These are phyloP conservation scores for Panthera tigris DNA, from an alignment of 2,113 vertebrate genomes.

Conservation along the genomic window DNA sequence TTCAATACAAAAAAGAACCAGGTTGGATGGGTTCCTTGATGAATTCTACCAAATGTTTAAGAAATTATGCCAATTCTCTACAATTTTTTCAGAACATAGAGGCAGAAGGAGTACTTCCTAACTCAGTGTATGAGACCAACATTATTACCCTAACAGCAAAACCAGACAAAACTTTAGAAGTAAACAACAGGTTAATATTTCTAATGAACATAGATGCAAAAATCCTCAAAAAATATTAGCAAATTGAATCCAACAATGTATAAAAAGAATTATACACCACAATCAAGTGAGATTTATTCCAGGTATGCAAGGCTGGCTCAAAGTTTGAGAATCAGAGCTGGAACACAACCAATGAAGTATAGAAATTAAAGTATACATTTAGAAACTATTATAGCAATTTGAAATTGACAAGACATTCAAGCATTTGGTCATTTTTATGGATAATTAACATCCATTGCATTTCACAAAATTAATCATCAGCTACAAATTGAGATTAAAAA, in stretches of 20 bases:
- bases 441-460: background rate
- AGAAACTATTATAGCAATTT: background rate
- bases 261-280: background rate
- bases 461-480: background rate
- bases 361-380: background rate
- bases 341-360: background rate
- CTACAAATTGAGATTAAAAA: background rate
- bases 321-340: background rate
- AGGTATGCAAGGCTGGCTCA: background rate
- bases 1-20: background rate
- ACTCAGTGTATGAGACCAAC: background rate
- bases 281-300: background rate
- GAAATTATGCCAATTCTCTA: background rate
- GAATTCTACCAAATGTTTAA: background rate
- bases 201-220: background rate
- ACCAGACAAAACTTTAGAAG: background rate
- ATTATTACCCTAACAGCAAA: background rate
- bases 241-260: background rate
- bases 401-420: background rate
- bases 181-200: background rate
- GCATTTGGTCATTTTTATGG: background rate
- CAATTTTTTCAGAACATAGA: background rate
- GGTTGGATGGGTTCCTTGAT: too few relatives aligned
- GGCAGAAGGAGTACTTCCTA: background rate
- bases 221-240: background rate